Evolutionary conservation across 2,797 vertebrate species (phyloP), one percentile per base, ranked within the genome.

Genomic region (Centropyge bicolor): DNA sequence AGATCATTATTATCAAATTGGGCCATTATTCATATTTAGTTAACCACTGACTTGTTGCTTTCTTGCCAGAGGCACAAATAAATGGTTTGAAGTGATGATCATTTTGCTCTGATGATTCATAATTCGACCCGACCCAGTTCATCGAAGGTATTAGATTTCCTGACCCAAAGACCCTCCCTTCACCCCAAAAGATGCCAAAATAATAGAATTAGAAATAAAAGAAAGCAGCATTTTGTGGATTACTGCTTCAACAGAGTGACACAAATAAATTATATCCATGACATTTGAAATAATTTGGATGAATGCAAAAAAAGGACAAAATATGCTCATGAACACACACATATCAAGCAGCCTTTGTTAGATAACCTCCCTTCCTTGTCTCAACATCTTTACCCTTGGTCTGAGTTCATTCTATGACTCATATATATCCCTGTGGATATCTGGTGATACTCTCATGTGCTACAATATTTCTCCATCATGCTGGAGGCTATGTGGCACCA

Each of bases 381-480:
- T 78, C 78, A 62, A 75, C 79, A 88, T 84, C 73, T 73, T 70
- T 77, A 76, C 73, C 82, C 72, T 78, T 72, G 51, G 74, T 85
- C 73, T 79, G 70, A 76, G 85, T 83, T 83, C 67, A 66, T 81
- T 67, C 83, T 41, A 49, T 78, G 72, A 69, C 77, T 86, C 74
- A 24, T 56, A 27, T 6, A 55, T 78, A n/a, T n/a, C 82, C 82
- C 64, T 51, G 45, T 74, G 76, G 82, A 83, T 70, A 67, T 70
- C 55, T 20, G 61, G 68, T 7, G 13, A 65, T 75, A 48, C 59
- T 76, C 75, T 82, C 66, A 76, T 83, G 83, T 75, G 69, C 78
- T 46, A 36, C 71, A 70, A 69, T 68, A 82, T 78, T 85, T 84
- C 76, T 85, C 24, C 40, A 74, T 45, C 62, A 65, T 52, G 73